Base-by-base conservation (phyloP, 1,140 invertebrate genomes). In the Solenopsis invicta region DNA sequence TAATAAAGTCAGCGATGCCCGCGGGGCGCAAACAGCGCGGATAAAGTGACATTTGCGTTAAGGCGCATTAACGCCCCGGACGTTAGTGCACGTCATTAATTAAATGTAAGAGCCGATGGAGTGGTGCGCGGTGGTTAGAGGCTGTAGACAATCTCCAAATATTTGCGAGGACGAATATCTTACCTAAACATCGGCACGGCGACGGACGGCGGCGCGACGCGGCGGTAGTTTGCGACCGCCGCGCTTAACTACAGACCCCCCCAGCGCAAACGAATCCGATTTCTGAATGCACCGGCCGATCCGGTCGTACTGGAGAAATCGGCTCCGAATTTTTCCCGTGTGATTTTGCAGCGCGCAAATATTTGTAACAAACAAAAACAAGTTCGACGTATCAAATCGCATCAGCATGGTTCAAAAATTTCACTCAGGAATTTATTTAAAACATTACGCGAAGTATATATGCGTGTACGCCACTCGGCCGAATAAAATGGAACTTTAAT, bases 71-170 rank as follows among this genome's bases (percentile, higher is more conserved):
- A 86, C 89, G 87, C 89, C 77, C 76, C 81, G 82, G 80, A 88
- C 89, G 89, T 90, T 90, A 82, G 82, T 81, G 75, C 81, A 88
- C 78, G 89, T 94, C 91, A 94, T 94, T 95, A 94, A 94, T 94
- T 94, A 94, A 94, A 94, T 93, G 94, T 94, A 94, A 94, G 92
- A 94, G 91, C 93, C 91, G 92, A 94, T 94, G 89, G 92, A 94
- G 93, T 93, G 92, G 89, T 87, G 91, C 81, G 89, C 90, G 90
- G 91, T 94, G 92, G 89, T 93, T 92, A 92, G 92, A 94, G 93
- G 90, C 92, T 95, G 94, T 95, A 94, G 94, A 95, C 93, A 95
- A 95, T 95, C 94, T 94, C 93, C 94, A 95, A 95, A 95, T 95
- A 95, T 95, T 95, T 95, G 94, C 94, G 90, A 94, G 93, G 91